These are phyloP conservation scores for Aphaenogaster rudis DNA, from an alignment of 1,140 invertebrate species.

Conservation along the genomic window DNA sequence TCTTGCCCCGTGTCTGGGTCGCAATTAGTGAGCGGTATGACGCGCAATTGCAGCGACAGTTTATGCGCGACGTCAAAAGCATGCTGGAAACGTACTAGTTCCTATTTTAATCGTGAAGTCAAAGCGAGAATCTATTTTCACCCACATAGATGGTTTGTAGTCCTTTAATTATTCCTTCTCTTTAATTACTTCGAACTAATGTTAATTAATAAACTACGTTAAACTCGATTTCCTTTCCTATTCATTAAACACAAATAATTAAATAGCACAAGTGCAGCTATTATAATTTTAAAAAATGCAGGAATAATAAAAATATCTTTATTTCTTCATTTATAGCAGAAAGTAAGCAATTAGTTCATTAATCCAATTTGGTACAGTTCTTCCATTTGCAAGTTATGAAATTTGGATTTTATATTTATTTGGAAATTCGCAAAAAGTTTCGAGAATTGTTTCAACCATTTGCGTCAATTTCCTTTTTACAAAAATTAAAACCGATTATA, in stretches of 20 bases:
- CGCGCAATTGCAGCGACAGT: constrained; percentile 30
- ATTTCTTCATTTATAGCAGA: constrained; percentile 5
- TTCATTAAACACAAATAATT: neutral
- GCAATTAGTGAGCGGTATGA: constrained; percentile 32
- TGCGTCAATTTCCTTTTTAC: neutral
- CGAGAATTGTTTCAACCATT: neutral
- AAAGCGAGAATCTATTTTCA: neutral
- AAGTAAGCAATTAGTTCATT: neutral
- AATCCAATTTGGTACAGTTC: neutral
- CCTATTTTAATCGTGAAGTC: neutral
- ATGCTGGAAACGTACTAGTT: neutral
- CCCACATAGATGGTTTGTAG: neutral
- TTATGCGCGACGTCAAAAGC: neutral
- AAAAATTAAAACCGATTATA: neutral
- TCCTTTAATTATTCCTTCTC: neutral
- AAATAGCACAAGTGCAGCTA: neutral
- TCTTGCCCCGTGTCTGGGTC: neutral
- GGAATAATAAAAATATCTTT: neutral
- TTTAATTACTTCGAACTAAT: constrained; percentile 9
- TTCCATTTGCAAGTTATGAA: constrained; percentile 2
- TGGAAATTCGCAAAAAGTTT: neutral
- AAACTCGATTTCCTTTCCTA: neutral
- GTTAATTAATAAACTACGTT: neutral
- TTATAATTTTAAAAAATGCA: neutral
- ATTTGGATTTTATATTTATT: constrained; percentile 4